A percentile compares a stretch with the other conserved stretches of the same genome.
Evolutionary conservation across 2,888 invertebrate genomes (phyloP).

Genomic region (Eristalis arbustorum): DNA sequence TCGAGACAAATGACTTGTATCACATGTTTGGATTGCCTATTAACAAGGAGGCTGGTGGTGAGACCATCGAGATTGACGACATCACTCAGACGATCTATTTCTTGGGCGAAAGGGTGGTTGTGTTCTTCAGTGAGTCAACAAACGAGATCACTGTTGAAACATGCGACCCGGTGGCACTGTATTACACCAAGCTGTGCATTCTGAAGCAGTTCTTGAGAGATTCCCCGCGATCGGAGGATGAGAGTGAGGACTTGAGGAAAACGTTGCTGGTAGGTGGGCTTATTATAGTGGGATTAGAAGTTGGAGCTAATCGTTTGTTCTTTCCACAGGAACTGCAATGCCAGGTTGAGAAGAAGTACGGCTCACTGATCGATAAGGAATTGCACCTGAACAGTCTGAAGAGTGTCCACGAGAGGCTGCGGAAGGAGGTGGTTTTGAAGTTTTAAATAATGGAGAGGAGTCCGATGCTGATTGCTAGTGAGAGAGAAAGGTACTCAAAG

Average conservation of each 20-base stretch:
- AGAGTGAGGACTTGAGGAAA: conserved; percentile 4
- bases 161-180: conserved; percentile 41
- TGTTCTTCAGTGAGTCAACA: conserved; percentile 18
- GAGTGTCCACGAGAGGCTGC: conserved; percentile 74
- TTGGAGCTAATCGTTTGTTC: conserved; percentile 15
- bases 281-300: neutral
- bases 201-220: conserved; percentile 35
- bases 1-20: conserved; percentile 4
- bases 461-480: too few relatives aligned
- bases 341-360: conserved; percentile 73
- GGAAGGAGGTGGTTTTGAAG: conserved; percentile 68
- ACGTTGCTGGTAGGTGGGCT: conserved; percentile 1
- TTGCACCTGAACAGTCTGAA: conserved; percentile 73
- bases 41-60: neutral
- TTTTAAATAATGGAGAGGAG: conserved; percentile 32
- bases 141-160: conserved; percentile 12
- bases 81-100: conserved; percentile 29
- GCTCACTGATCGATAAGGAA: conserved; percentile 49
- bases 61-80: conserved; percentile 8
- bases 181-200: conserved; percentile 47
- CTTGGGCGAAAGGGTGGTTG: conserved; percentile 25
- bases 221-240: neutral
- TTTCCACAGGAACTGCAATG: conserved; percentile 74
- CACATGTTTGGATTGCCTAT: conserved; percentile 20
- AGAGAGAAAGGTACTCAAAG: too few relatives aligned